Evolutionary conservation across 2,888 invertebrate species (phyloP).

Genomic region (Tupiocoris notatus): DNA sequence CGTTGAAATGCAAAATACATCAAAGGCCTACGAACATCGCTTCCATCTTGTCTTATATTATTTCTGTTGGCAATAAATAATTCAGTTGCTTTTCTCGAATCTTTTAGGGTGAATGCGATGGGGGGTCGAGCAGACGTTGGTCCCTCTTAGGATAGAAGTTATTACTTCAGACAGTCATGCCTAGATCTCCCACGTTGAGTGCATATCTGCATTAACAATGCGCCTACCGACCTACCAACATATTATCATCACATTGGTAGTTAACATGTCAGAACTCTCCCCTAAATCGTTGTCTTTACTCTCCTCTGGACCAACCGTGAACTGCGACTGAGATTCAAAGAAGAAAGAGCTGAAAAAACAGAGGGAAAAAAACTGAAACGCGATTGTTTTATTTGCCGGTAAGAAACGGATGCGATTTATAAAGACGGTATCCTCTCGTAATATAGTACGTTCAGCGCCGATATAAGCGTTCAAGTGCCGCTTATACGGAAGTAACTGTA

Average conservation of each 20-base stretch:
- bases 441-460: too few species aligned
- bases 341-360: too few species aligned
- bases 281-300: neutral
- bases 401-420: too few species aligned
- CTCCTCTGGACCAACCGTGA: neutral
- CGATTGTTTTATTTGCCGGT: too few species aligned
- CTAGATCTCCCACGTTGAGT: neutral
- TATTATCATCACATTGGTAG: neutral
- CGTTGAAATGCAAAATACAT: neutral
- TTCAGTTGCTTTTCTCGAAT: neutral
- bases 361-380: too few species aligned
- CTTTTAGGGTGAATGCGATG: neutral
- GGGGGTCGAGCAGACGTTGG: too few species aligned
- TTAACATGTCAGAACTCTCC: neutral
- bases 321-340: too few species aligned
- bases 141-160: too few species aligned
- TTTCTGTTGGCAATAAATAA: neutral
- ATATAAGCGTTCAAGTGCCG: too few species aligned
- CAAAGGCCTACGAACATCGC: neutral
- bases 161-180: neutral
- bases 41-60: neutral
- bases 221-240: neutral
- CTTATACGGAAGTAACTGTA: too few species aligned
- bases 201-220: neutral
- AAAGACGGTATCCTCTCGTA: too few species aligned